Base-by-base conservation (phyloP, 2,113 vertebrate genomes). In the Daubentonia madagascariensis region DNA sequence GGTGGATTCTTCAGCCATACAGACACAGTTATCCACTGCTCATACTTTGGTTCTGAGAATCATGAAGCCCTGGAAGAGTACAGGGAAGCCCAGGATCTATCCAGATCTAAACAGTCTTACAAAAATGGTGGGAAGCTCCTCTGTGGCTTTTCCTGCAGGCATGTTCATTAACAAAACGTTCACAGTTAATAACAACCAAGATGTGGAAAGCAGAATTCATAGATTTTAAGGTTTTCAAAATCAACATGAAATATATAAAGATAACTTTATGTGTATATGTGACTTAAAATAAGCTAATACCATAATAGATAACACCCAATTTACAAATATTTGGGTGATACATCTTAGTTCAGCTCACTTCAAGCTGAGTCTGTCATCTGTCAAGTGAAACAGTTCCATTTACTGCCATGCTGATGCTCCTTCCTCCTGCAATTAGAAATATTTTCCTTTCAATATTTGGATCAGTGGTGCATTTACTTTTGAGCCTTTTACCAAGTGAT, bases 171-270 rank as follows among this genome's bases (percentile, higher is more conserved):
- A 37, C 67, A 48, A 68, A 78, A 85, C 14, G 61, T 28, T 70
- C 83, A 28, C 48, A 32, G n/a, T 85, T 78, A 16, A 65, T 57
- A 65, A 91, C 45, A 83, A 73, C 54, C 28, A 70, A 57, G 20
- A 54, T 45, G n/a, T 37, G n/a, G 59, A 72, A 89, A 61, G n/a
- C 23, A 8, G 20, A 8, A 16, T 79, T 63, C 68, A 72, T 23
- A 37, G 50, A 72, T 68, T 78, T 70, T 23, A 54, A 85, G 72
- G 23, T 89, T 93, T 90, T 94, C 52, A 93, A 54, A 95, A n/a
- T 54, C 40, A 35, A 70, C 48, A 57, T 32, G 30, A 81, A 48
- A 70, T 79, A 37, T 1, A 1, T 76, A 23, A 22, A 57, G 54
- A 22, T 57, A 76, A 63, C 35, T 28, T 20, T 43, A 40, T 35